A percentile compares a stretch with the other conserved stretches of the same genome.
phyloP scores from a whole-genome alignment of 2,797 vertebrate genomes.

The Leuciscus waleckii region DNA sequence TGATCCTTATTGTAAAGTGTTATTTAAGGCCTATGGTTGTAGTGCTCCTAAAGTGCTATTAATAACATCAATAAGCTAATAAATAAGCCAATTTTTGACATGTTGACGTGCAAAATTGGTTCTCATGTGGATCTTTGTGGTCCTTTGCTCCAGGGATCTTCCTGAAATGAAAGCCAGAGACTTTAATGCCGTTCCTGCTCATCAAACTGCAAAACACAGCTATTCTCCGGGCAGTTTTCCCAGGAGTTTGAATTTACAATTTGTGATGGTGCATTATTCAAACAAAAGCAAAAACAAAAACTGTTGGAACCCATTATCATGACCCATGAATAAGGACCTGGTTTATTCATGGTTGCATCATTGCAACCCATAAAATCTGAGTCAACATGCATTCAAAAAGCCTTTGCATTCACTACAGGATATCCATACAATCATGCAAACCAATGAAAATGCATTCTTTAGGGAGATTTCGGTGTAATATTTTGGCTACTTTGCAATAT shows the following conservation, averaged over 20 bases:
- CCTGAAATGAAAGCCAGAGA: neutral
- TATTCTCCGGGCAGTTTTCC: slow-evolving; percentile 1
- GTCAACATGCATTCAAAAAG: slow-evolving; percentile 63
- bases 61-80: neutral
- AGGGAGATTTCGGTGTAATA: neutral
- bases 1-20: no score
- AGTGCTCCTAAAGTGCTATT: no score
- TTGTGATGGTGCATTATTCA: slow-evolving; percentile 44
- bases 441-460: neutral
- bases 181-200: neutral
- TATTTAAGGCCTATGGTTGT: no score
- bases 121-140: neutral
- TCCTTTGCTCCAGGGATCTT: neutral
- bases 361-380: slow-evolving; percentile 45
- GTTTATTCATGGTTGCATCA: slow-evolving; percentile 6
- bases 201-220: slow-evolving; percentile 9
- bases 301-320: neutral
- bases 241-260: slow-evolving; percentile 19
- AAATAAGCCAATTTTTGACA: neutral
- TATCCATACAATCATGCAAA: neutral
- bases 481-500: neutral
- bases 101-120: neutral
- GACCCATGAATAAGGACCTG: neutral
- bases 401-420: slow-evolving; percentile 47
- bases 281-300: slow-evolving; percentile 20